Evolutionary conservation across 2,113 vertebrate species (phyloP).

Genomic region (Pampusana beccarii): DNA sequence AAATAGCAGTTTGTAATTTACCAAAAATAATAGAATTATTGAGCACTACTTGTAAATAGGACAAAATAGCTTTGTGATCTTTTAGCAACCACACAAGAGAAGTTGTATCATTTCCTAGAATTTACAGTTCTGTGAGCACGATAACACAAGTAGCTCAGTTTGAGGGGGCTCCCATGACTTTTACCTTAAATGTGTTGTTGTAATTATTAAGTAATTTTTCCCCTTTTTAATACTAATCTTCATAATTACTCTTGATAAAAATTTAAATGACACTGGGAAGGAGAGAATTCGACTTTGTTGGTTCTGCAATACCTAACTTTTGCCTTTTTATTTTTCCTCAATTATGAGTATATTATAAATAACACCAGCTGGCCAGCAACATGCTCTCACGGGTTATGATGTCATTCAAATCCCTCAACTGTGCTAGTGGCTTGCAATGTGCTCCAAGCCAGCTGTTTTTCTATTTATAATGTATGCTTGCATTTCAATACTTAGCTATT

Average conservation of each 20-base stretch:
- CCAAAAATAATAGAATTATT: conserved; percentile 1
- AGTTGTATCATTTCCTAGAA: conserved; percentile 58
- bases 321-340: conserved; percentile 61
- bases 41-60: conserved; percentile 7
- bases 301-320: conserved; percentile 55
- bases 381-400: conserved; percentile 79
- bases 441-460: conserved; percentile 80
- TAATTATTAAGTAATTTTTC: background rate
- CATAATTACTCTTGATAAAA: background rate
- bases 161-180: background rate
- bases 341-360: conserved; percentile 77
- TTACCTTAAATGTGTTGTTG: background rate
- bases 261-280: background rate
- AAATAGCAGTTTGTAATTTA: background rate
- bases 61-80: conserved; percentile 1
- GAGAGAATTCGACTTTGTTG: background rate
- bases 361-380: conserved; percentile 78
- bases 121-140: background rate
- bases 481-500: conserved; percentile 63
- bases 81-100: background rate
- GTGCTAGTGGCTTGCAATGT: conserved; percentile 71
- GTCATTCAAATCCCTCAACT: conserved; percentile 79
- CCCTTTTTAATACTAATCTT: background rate
- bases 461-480: conserved; percentile 79
- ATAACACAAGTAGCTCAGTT: background rate